Evolutionary conservation across 2,888 invertebrate species (phyloP).

Genomic region (Lochmaea capreae): DNA sequence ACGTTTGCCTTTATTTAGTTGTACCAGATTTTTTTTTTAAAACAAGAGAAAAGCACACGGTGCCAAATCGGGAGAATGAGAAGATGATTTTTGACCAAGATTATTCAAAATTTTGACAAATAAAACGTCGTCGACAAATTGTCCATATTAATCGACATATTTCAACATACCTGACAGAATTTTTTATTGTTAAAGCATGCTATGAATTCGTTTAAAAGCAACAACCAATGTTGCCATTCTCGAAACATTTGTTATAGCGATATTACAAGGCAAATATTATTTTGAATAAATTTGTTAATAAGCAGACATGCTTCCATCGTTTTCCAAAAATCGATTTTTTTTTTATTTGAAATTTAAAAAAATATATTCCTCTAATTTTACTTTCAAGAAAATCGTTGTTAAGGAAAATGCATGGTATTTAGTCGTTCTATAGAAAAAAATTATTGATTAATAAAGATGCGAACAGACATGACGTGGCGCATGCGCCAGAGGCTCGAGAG

Average conservation of each 20-base stretch:
- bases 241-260: background rate
- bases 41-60: too few species aligned
- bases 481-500: too few species aligned
- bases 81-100: too few species aligned
- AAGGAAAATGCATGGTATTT: too few species aligned
- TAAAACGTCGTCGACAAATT: too few species aligned
- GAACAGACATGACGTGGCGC: too few species aligned
- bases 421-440: background rate
- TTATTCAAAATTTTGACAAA: too few species aligned
- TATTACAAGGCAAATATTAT: background rate
- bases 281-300: background rate
- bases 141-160: too few species aligned
- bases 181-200: background rate
- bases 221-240: slow-evolving; percentile 1
- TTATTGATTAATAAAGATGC: background rate
- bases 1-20: too few species aligned
- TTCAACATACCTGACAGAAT: background rate
- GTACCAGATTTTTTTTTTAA: too few species aligned
- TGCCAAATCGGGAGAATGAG: too few species aligned
- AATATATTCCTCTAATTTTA: background rate
- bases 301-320: slow-evolving; percentile 2
- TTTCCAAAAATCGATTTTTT: background rate
- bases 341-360: background rate
- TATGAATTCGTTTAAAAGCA: background rate
- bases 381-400: background rate